Evolutionary conservation across 2,888 invertebrate genomes (phyloP).

Genomic region (Rotaria sp.): DNA sequence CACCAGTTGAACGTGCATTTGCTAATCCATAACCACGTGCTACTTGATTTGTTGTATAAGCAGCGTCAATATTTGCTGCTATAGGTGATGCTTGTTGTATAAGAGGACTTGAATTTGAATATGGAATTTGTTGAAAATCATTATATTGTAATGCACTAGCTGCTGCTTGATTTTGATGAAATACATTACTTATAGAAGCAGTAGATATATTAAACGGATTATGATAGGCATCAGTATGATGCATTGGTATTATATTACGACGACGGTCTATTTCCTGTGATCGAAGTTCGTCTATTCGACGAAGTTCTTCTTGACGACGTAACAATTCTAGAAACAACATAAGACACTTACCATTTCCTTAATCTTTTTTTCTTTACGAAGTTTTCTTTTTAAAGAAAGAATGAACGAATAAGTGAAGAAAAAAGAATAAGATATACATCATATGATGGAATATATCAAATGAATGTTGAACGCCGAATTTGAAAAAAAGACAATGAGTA

Average conservation of each 20-base stretch:
- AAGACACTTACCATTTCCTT: background rate
- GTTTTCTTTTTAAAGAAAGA: too few species aligned
- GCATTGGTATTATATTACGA: constrained; percentile 16
- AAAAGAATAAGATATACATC: too few species aligned
- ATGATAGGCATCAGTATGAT: background rate
- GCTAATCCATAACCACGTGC: background rate
- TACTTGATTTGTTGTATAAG: constrained; percentile 24
- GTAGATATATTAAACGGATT: background rate
- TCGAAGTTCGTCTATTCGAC: constrained; percentile 37
- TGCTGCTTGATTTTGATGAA: background rate
- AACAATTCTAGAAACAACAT: constrained; percentile 30
- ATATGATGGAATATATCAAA: too few species aligned
- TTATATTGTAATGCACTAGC: background rate
- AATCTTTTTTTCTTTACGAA: background rate
- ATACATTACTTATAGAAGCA: background rate
- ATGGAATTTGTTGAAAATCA: background rate
- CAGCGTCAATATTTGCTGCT: constrained; percentile 33
- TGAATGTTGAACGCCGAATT: too few species aligned
- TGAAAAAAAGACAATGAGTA: too few species aligned
- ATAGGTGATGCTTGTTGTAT: background rate
- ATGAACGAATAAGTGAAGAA: too few species aligned
- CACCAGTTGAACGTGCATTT: background rate
- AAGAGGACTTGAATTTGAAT: background rate
- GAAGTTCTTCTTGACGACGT: constrained; percentile 37
- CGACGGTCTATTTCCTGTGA: constrained; percentile 36